Conservation (phyloP, 1,140 invertebrate genomes). For the Argopecten irradians region DNA sequence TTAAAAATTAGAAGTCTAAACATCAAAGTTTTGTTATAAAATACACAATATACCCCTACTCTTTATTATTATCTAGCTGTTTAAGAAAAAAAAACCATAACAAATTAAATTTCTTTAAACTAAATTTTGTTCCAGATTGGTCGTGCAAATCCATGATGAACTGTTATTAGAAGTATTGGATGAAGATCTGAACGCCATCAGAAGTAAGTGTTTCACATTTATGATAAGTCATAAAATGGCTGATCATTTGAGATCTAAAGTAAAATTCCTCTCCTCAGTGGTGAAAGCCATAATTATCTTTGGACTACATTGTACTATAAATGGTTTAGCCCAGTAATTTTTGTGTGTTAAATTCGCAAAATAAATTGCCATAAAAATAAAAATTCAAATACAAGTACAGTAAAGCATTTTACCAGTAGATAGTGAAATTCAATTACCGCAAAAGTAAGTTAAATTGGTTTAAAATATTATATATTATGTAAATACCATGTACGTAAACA, state of each 20-base stretch:
- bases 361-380: not conserved
- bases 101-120: not conserved
- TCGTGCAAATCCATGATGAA: slow-evolving; percentile 82
- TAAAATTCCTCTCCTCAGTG: not conserved
- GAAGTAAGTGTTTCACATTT: slow-evolving; percentile 56
- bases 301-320: not conserved
- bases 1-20: too few species aligned
- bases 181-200: slow-evolving; percentile 59
- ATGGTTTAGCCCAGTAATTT: not conserved
- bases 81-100: not conserved
- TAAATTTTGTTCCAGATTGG: slow-evolving; percentile 67
- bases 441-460: too few species aligned
- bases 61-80: too few species aligned
- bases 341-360: not conserved
- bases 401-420: too few species aligned
- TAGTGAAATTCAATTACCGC: too few species aligned
- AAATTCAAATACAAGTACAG: too few species aligned
- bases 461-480: too few species aligned
- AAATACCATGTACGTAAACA: too few species aligned
- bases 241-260: not conserved
- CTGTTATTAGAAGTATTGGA: slow-evolving; percentile 79
- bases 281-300: not conserved
- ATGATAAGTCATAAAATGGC: not conserved
- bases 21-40: too few species aligned
- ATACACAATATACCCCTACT: too few species aligned